Conservation (phyloP, 64 coral and sea anemone genomes). For the Stichodactyla mertensii region DNA sequence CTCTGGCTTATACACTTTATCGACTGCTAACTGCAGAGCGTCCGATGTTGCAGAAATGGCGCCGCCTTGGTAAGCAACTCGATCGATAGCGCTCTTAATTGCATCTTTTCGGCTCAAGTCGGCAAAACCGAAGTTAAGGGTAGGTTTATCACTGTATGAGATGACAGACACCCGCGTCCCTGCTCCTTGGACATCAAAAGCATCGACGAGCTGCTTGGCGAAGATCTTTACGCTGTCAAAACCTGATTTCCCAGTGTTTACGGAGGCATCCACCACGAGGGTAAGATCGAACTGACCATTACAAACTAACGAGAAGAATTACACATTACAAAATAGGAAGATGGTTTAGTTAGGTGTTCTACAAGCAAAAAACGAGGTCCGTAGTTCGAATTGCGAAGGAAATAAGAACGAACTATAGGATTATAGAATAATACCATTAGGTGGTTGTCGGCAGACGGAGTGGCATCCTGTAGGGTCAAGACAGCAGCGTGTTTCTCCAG, state of each 20-base stretch:
- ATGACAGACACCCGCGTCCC: conserved; percentile 41
- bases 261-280: conserved; percentile 37
- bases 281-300: conserved; percentile 39
- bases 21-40: conserved; percentile 3
- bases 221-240: conserved; percentile 35
- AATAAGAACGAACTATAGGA: not conserved
- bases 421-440: conserved; percentile 39
- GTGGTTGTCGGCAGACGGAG: conserved; percentile 23
- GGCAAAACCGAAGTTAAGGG: not conserved
- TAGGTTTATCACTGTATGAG: conserved; percentile 26
- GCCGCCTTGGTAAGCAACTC: not conserved
- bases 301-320: conserved; percentile 33
- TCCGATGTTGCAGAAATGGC: not conserved
- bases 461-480: conserved; percentile 37
- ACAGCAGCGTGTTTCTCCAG: conserved; percentile 38
- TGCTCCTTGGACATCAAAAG: conserved; percentile 29
- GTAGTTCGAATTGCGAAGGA: too few relatives aligned
- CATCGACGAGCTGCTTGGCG: conserved; percentile 27
- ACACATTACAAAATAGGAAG: not conserved
- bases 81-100: conserved; percentile 7
- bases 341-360: not conserved
- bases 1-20: conserved; percentile 13
- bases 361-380: not conserved
- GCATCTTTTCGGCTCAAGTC: not conserved
- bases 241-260: not conserved